These are phyloP conservation scores for Scomber japonicus DNA, from an alignment of 2,113 vertebrate genomes.

Conservation along the genomic window DNA sequence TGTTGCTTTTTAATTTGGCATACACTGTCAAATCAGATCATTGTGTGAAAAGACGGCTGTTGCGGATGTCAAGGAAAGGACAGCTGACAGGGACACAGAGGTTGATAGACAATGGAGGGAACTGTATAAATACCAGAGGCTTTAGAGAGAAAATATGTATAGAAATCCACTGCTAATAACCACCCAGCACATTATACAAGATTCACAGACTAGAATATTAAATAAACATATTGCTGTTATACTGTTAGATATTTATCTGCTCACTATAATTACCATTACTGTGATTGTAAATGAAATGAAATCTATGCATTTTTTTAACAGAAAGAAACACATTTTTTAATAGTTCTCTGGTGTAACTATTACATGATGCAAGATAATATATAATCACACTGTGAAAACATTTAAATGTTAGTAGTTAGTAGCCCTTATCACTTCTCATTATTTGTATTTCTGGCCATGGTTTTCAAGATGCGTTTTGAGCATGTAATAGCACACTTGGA, in stretches of 20 bases:
- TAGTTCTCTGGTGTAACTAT: not conserved
- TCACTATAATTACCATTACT: not conserved
- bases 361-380: not conserved
- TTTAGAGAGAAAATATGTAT: constrained; percentile 19
- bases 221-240: not conserved
- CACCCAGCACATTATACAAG: no score
- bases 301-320: not conserved
- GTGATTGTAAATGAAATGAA: not conserved
- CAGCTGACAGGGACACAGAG: constrained; percentile 58
- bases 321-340: not conserved
- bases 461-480: not conserved
- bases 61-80: constrained; percentile 70
- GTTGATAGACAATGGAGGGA: constrained; percentile 50
- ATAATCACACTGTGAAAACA: not conserved
- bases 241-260: not conserved
- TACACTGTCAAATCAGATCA: constrained; percentile 77
- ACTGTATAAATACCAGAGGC: constrained; percentile 50
- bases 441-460: not conserved
- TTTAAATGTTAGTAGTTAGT: not conserved
- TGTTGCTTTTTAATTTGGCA: constrained; percentile 76
- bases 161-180: not conserved
- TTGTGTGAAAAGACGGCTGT: constrained; percentile 68
- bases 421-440: not conserved
- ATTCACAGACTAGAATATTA: no score
- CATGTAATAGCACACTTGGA: not conserved